Base-by-base conservation (phyloP, 2,797 vertebrate species). In the Pyrrhura leucotis region DNA sequence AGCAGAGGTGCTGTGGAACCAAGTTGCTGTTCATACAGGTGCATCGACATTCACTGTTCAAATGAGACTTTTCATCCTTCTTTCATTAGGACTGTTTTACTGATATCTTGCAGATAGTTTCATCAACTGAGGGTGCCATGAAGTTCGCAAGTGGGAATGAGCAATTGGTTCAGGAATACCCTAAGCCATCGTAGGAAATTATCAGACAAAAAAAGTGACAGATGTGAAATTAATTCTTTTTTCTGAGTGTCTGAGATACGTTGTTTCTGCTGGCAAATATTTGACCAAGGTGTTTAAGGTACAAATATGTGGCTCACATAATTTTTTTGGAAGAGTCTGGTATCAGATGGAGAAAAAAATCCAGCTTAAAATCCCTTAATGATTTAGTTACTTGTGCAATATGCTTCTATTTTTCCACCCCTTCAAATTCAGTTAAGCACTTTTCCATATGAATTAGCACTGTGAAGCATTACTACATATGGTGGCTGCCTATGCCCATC, bases 331-430 rank as follows among this genome's bases (percentile, higher is more conserved):
- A 25, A 47, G 23, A 58, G 33, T 48, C 33, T 73, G 6, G 5
- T 73, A 69, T 47, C 18, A 59, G 6, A 40, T 79, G 74, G 18
- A 76, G n/a, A 18, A 85, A 87, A 87, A 93, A 90, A 80, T 74
- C 4, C 1, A 21, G 1, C n/a, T 77, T 69, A 54, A 89, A 87
- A 56, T 53, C 9, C 12, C 29, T 7, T 73, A 31, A 42, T 31
- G 12, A 53, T 72, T 63, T 48, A 50, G 25, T 14, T 33, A 53
- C 12, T 80, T 80, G 37, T 66, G 44, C 29, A 66, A 4, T 26
- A 53, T 7, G 3, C 4, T 23, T 73, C 61, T 63, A 9, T n/a
- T 76, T 91, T 85, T 81, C 15, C 78, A 25, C 4, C 20, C 12
- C 12, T 78, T 82, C 69, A 33, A 66, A 35, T 82, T 69, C 50